Evolutionary conservation across 2,797 vertebrate species (phyloP).

Genomic region (Diplodus sargus): DNA sequence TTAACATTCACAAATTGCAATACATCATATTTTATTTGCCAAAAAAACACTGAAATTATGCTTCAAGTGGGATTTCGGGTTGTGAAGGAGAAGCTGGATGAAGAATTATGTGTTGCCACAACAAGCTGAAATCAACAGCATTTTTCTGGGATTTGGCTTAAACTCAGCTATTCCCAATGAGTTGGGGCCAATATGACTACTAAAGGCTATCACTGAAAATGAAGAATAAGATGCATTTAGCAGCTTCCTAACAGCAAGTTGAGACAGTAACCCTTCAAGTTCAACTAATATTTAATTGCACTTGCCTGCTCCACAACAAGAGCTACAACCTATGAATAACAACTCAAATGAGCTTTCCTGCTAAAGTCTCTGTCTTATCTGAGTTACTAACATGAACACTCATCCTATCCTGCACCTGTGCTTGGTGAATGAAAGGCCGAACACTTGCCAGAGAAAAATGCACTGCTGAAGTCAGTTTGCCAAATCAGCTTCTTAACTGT

Average conservation of each 20-base stretch:
- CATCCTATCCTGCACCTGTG: too few relatives aligned
- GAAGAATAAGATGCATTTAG: not conserved
- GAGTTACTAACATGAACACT: too few relatives aligned
- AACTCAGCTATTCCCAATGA: not conserved
- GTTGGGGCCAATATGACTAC: not conserved
- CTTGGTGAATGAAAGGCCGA: too few relatives aligned
- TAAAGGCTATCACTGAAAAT: not conserved
- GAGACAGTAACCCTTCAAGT: not conserved
- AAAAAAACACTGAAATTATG: constrained; percentile 65
- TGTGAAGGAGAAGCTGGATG: constrained; percentile 37
- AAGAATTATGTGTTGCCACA: constrained; percentile 40
- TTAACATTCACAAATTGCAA: constrained; percentile 56
- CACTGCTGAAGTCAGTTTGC: too few relatives aligned
- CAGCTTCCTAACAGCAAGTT: not conserved
- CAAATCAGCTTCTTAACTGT: too few relatives aligned
- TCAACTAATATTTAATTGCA: not conserved
- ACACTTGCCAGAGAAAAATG: too few relatives aligned
- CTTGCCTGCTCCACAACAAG: not conserved
- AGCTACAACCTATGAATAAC: too few relatives aligned
- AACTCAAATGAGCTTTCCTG: too few relatives aligned
- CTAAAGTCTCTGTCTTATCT: too few relatives aligned
- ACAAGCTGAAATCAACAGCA: constrained; percentile 54
- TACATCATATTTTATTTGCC: constrained; percentile 69
- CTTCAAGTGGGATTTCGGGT: constrained; percentile 57
- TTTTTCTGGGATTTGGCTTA: not conserved